Evolutionary conservation across 1,140 invertebrate genomes (phyloP), one percentile per base, ranked within the genome.

Genomic region (Hesperophylax magnus): DNA sequence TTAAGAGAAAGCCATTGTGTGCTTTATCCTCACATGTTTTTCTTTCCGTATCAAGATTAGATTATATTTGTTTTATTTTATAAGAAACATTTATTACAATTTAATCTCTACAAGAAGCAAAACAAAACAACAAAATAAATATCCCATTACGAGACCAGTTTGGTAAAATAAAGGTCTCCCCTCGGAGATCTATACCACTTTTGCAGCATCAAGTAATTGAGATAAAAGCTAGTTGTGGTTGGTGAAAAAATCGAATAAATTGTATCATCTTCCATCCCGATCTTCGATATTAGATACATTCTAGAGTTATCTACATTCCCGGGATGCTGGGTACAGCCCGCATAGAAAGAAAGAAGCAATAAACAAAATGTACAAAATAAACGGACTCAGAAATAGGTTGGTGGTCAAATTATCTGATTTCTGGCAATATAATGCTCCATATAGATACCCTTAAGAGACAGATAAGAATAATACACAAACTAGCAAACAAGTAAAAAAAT

Each of bases 391-490:
- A 52, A 52, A 39, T 14, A n/a, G n/a, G 18, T 75, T 5, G 52
- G 52, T 17, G 71, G 71, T 75, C 53, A 9, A 58, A 75, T 58
- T 56, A 81, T 83, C 77, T 71, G 72, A 81, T 79, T 79, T 79
- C 77, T 77, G 71, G 76, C 72, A 79, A 81, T 81, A 79, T 81
- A 75, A 83, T 75, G 69, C n/a, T 72, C 69, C 34, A 52, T 72
- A 72, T 18, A 53, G 47, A 72, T 20, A 39, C 15, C n/a, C 47
- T 72, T 52, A 72, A 52, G 47, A 53, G 47, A 72, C 18, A 53
- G 47, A 71, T 71, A 71, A 72, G 47, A 22, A 53, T 22, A 47
- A 72, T n/a, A 72, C 20, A 53, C 8, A 53, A 72, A 20, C 9
- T 17, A 9, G n/a, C 65, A 47, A 61, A 6, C 3, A 14, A 61